Evolutionary conservation across 2,113 vertebrate genomes (phyloP), one percentile per base, ranked within the genome.

Genomic region (Amphiprion percula): DNA sequence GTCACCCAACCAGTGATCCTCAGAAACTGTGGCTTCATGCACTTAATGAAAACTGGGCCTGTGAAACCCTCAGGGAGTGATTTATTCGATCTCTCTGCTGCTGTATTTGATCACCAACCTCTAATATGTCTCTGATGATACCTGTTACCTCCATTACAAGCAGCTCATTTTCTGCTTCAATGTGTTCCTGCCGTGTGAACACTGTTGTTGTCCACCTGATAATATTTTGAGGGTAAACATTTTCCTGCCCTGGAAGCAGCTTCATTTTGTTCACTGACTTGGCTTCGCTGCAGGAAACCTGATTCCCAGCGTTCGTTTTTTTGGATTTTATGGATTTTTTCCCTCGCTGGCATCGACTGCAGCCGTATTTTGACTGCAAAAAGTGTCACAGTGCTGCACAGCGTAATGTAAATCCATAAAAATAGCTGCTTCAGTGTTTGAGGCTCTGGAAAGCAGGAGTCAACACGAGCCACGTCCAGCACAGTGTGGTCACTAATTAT

Each of bases 401-500:
- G 62, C 77, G 74, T 65, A 28, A 72, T 78, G 73, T 67, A 82
- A 74, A 84, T 39, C 69, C 44, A 75, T 56, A 62, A 56, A 82
- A 83, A 78, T 21, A 37, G 2, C 33, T 83, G 62, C 54, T 47
- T 70, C 50, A 78, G 60, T 39, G 65, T 80, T 68, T 63, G 75
- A 19, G 73, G 63, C 71, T 77, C 66, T 88, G 80, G 82, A 82
- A 86, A 86, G 74, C 84, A 54, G 59, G 49, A 84, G 82, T 87
- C 83, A 83, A 84, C 69, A 74, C 15, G 16, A 87, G 63, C 61
- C 24, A 24, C 74, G 66, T 86, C 81, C 85, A 92, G 71, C 53
- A 39, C 69, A 61, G 17, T 82, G 76, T 71, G 86, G 84, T 82
- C 80, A 80, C 86, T 88, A 75, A 91, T 90, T 91, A 70, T 84